Evolutionary conservation across 1,140 invertebrate species (phyloP).

Genomic region (Rhynchophorus ferrugineus): DNA sequence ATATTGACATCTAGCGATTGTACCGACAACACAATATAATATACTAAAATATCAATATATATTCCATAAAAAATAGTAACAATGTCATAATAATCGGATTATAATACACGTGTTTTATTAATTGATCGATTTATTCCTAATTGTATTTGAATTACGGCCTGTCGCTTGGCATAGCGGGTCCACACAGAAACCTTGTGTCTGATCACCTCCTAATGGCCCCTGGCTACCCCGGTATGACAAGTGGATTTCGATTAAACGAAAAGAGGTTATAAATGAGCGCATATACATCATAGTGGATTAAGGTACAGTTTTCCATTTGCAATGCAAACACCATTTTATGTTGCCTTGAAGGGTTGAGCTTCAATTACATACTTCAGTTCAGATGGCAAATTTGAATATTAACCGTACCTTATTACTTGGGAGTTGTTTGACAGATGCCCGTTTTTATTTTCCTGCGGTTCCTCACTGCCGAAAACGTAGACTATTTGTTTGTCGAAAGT

Average conservation of each 20-base stretch:
- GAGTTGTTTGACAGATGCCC: constrained; percentile 1
- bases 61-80: too few relatives aligned
- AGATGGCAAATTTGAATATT: constrained; percentile 17
- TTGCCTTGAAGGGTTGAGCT: constrained; percentile 21
- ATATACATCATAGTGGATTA: constrained; percentile 27
- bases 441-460: too few relatives aligned
- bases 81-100: too few relatives aligned
- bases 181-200: constrained; percentile 15
- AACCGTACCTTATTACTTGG: constrained; percentile 1
- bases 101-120: too few relatives aligned
- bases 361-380: constrained; percentile 19
- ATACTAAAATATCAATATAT: too few relatives aligned
- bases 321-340: constrained; percentile 25
- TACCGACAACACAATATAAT: too few relatives aligned
- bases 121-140: too few relatives aligned
- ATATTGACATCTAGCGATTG: too few relatives aligned
- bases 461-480: too few relatives aligned
- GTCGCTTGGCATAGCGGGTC: constrained; percentile 1
- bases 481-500: too few relatives aligned
- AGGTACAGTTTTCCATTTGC: constrained; percentile 27
- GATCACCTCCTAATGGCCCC: constrained; percentile 28
- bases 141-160: too few relatives aligned
- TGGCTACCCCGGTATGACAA: constrained; percentile 29
- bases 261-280: constrained; percentile 31
- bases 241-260: constrained; percentile 30